A percentile compares a stretch with the other conserved stretches of the same genome.
Conservation (phyloP, 1,140 invertebrate species). For the Ctenoplectra terminalis region DNA sequence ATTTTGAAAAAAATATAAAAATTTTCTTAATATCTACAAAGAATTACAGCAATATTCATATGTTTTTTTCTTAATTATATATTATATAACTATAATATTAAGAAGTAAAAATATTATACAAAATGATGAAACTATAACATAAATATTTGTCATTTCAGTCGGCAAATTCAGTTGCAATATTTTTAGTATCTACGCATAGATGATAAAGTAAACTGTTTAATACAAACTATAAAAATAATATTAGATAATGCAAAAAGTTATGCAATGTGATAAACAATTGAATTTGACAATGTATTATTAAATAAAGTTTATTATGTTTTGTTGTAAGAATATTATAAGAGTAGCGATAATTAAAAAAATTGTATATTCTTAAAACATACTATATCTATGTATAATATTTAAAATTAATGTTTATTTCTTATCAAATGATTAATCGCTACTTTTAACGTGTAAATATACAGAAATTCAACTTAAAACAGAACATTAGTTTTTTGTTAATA, state of each 20-base stretch:
- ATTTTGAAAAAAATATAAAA: too few species aligned
- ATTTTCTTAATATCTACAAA: too few species aligned
- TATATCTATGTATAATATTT: not conserved
- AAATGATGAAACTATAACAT: too few species aligned
- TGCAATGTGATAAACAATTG: not conserved
- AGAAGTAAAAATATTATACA: too few species aligned
- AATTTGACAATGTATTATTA: not conserved
- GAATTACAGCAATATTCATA: too few species aligned
- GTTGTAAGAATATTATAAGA: not conserved
- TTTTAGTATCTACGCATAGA: not conserved
- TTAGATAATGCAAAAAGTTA: not conserved
- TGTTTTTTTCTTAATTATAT: too few species aligned
- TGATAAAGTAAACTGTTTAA: not conserved
- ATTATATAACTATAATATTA: too few species aligned
- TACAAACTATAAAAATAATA: not conserved
- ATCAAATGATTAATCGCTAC: not conserved
- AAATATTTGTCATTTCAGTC: not conserved
- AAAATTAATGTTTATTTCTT: not conserved
- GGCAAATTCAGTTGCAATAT: not conserved
- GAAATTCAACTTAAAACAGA: too few species aligned
- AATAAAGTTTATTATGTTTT: not conserved
- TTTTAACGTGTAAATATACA: not conserved
- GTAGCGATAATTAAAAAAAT: not conserved
- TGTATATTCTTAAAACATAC: slow-evolving; percentile 7
- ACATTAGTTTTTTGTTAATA: not conserved